Evolutionary conservation across 2,797 vertebrate genomes (phyloP).

Genomic region (Synanceia verrucosa): DNA sequence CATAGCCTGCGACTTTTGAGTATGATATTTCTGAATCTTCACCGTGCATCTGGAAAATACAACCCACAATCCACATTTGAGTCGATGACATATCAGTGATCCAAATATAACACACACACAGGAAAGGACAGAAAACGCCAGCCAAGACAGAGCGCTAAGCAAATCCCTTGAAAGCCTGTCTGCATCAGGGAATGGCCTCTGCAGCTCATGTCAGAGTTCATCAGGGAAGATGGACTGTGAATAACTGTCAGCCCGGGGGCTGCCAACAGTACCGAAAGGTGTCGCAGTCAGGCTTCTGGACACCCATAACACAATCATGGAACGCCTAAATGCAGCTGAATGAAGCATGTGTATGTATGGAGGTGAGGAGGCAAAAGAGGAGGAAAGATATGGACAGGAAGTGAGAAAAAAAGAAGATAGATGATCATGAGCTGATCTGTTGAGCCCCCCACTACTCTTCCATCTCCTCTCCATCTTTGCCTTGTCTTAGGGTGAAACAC

Average conservation of each 20-base stretch:
- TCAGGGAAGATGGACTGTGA: conserved; percentile 44
- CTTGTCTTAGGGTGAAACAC: conserved; percentile 31
- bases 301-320: conserved; percentile 21
- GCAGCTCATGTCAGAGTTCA: conserved; percentile 60
- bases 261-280: conserved; percentile 19
- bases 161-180: conserved; percentile 46
- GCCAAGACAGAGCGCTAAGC: conserved; percentile 11
- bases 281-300: conserved; percentile 21
- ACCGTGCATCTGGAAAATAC: neutral
- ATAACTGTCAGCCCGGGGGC: conserved; percentile 7
- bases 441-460: conserved; percentile 4
- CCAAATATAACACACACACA: neutral
- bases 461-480: conserved; percentile 21
- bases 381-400: conserved; percentile 8
- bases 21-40: neutral
- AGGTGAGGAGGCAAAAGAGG: conserved; percentile 17
- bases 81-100: neutral
- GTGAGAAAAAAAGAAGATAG: neutral
- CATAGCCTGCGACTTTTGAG: neutral
- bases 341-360: neutral
- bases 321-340: conserved; percentile 4
- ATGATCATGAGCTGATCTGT: conserved; percentile 34
- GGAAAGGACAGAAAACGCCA: conserved; percentile 13
- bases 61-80: neutral
- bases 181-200: conserved; percentile 40